These are phyloP conservation scores for Acropora tenuis DNA, from an alignment of 64 coral and sea anemone genomes.

Conservation along the genomic window DNA sequence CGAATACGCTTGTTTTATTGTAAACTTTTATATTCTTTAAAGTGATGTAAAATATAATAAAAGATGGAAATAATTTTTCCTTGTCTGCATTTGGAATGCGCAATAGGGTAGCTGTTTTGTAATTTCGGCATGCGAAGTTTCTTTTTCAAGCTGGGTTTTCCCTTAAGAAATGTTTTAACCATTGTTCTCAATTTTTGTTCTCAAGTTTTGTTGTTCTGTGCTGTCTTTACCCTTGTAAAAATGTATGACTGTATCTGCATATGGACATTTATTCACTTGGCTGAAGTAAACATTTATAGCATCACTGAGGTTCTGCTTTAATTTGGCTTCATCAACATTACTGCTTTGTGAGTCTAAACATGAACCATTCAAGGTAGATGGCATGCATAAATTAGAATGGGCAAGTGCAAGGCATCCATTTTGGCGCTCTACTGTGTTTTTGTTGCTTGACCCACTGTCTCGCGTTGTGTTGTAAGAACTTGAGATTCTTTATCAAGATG, in stretches of 20 bases:
- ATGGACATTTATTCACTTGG: slow-evolving; percentile 50
- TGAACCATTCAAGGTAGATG: slow-evolving; percentile 70
- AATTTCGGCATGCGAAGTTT: not conserved
- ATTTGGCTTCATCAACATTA: slow-evolving; percentile 45
- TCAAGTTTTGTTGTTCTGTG: not conserved
- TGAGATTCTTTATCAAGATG: slow-evolving; percentile 54
- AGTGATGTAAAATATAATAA: no score
- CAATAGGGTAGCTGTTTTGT: no score
- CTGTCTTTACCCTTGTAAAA: slow-evolving; percentile 54
- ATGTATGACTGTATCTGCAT: slow-evolving; percentile 39
- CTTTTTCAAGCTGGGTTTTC: not conserved
- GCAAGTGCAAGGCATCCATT: slow-evolving; percentile 56
- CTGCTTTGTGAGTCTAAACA: slow-evolving; percentile 43
- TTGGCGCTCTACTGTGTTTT: slow-evolving; percentile 54
- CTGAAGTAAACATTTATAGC: slow-evolving; percentile 66
- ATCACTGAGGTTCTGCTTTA: slow-evolving; percentile 64
- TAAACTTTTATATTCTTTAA: no score
- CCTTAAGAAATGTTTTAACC: slow-evolving; percentile 8
- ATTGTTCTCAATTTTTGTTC: not conserved
- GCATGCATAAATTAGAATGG: slow-evolving; percentile 57
- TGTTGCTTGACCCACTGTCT: slow-evolving; percentile 61
- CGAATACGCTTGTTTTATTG: no score
- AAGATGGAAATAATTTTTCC: no score
- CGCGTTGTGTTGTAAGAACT: slow-evolving; percentile 51
- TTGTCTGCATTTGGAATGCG: no score